Base-by-base conservation (phyloP, 2,797 vertebrate genomes). In the Periparus ater region DNA sequence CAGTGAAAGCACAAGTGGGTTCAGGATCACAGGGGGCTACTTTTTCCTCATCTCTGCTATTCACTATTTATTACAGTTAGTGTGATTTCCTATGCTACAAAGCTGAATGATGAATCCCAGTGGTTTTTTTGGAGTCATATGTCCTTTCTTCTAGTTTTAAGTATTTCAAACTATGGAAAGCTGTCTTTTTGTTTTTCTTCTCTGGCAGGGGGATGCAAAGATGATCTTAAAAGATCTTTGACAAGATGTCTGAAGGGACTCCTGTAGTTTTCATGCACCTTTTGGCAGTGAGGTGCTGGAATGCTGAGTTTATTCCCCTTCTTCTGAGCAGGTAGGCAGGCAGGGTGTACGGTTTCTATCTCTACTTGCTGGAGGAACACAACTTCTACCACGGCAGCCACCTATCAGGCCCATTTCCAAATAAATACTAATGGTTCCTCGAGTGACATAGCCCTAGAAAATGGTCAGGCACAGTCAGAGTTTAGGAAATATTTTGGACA, bases 21-120 rank as follows among this genome's bases (percentile, higher is more conserved):
- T 85, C 63, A 86, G 57, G 77, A 92, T 81, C 55, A 71, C 21
- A 84, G 10, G 34, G 26, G 18, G 11, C 34, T 71, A 20, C 57
- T 57, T 93, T 78, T 82, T 67, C 65, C 67, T 76, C 84, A 36
- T 90, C 61, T 82, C 48, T 76, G 8, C 42, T 79, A 81, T 79
- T 66, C 63, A 76, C 36, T 82, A 42, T 88, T 95, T 91, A 91
- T 87, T 83, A 73, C 54, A 68, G 42, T 84, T 92, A 81, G 53
- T 74, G 53, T 66, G 53, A 89, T 91, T 91, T 88, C 44, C 54
- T 75, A 27, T 78, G 51, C 67, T 84, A 14, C 78, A 82, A 94
- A 91, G 57, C 38, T 45, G 68, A 85, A 32, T 51, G 63, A 86
- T 86, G 67, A 68, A 72, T 88, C 44, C 88, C 36, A 66, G 48